A percentile compares a stretch with the other conserved stretches of the same genome.
Conservation (phyloP, 1,140 invertebrate genomes). For the Drosophila azteca region DNA sequence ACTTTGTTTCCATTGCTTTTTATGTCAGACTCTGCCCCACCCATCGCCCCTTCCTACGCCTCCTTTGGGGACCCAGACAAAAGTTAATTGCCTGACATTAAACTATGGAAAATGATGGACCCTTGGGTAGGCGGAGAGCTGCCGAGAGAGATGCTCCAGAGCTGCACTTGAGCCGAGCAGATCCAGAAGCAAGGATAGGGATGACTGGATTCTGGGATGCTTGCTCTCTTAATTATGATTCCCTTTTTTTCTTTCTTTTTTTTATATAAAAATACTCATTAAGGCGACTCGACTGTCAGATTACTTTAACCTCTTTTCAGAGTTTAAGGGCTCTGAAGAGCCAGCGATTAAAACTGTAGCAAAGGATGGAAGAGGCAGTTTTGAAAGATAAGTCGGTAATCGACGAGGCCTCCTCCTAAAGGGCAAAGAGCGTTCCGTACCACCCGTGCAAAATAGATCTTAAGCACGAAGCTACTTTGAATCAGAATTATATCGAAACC, state of each 20-base stretch:
- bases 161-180: conserved; percentile 16
- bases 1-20: neutral
- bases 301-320: conserved; percentile 23
- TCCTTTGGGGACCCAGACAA: conserved; percentile 59
- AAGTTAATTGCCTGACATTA: conserved; percentile 81
- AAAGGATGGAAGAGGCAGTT: too few relatives aligned
- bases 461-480: too few relatives aligned
- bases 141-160: neutral
- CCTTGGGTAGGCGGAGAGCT: conserved; percentile 4
- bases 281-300: neutral
- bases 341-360: neutral
- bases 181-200: conserved; percentile 13
- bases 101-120: conserved; percentile 71
- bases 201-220: too few relatives aligned
- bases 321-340: neutral
- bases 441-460: too few relatives aligned
- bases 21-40: neutral
- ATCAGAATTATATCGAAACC: too few relatives aligned
- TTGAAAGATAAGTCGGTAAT: too few relatives aligned
- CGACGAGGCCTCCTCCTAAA: too few relatives aligned
- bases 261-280: conserved; percentile 28
- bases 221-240: conserved; percentile 38
- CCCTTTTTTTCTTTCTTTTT: conserved; percentile 13
- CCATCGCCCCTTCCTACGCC: neutral
- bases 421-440: too few relatives aligned